Evolutionary conservation across 2,888 invertebrate genomes (phyloP).

Genomic region (Anthrax anthrax): DNA sequence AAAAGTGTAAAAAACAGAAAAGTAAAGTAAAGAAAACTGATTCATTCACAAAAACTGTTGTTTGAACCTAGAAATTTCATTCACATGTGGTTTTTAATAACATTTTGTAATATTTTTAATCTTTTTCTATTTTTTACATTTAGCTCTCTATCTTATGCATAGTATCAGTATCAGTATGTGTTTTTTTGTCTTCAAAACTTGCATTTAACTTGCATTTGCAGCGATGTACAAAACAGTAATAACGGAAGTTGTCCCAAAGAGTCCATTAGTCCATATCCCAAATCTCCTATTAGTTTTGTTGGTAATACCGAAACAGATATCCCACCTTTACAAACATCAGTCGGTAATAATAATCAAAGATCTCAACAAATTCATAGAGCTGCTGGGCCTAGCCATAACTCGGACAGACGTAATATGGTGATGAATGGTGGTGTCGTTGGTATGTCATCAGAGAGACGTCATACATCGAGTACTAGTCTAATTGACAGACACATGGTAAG

Average conservation of each 20-base stretch:
- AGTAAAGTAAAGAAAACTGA: not conserved
- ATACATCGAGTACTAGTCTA: conserved; percentile 22
- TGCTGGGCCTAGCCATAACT: conserved; percentile 16
- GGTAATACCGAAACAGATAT: conserved; percentile 7
- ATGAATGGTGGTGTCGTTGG: conserved; percentile 7
- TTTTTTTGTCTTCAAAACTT: conserved; percentile 6
- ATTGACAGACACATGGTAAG: conserved; percentile 22
- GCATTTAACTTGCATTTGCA: conserved; percentile 13
- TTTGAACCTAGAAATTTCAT: not conserved
- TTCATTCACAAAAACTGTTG: not conserved
- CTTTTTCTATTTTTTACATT: not conserved
- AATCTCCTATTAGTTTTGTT: conserved; percentile 13
- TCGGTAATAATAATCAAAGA: conserved; percentile 19
- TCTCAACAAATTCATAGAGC: conserved; percentile 20
- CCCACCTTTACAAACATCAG: not conserved
- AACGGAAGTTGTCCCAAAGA: conserved; percentile 27
- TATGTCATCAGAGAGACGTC: conserved; percentile 11
- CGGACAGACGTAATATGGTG: not conserved
- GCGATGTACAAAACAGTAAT: conserved; percentile 36
- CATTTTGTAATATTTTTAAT: not conserved
- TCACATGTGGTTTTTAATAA: not conserved
- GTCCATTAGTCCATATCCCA: conserved; percentile 15
- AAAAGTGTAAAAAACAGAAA: not conserved
- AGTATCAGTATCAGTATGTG: conserved; percentile 2
- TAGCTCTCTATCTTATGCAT: not conserved